phyloP scores from a whole-genome alignment of 1,140 invertebrate genomes.

The Drosophila rhopaloa region DNA sequence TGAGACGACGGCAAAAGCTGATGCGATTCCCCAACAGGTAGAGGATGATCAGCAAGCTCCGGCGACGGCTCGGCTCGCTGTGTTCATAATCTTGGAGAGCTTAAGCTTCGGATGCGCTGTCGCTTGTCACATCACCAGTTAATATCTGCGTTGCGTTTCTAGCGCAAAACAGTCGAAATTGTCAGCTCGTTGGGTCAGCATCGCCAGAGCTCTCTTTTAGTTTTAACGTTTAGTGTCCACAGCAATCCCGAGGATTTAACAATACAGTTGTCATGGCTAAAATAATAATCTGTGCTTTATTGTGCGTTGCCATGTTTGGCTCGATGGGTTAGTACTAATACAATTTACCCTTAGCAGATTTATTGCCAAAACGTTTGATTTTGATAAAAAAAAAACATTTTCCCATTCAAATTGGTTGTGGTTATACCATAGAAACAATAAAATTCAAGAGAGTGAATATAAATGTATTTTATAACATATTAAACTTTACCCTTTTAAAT shows the following conservation, averaged over 20 bases:
- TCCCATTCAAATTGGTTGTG: slow-evolving; percentile 33
- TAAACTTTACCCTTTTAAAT: no score
- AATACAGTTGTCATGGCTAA: slow-evolving; percentile 62
- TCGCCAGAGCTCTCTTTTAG: slow-evolving; percentile 52
- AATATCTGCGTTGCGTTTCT: slow-evolving; percentile 73
- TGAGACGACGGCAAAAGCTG: slow-evolving; percentile 54
- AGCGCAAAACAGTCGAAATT: slow-evolving; percentile 79
- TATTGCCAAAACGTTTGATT: slow-evolving; percentile 49
- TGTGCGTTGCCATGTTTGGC: slow-evolving; percentile 82
- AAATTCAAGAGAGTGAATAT: background rate
- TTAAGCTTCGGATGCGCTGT: slow-evolving; percentile 1
- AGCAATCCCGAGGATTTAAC: slow-evolving; percentile 39
- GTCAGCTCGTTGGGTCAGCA: slow-evolving; percentile 74
- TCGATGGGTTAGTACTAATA: slow-evolving; percentile 76
- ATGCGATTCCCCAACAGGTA: slow-evolving; percentile 40
- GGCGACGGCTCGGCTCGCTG: slow-evolving; percentile 32
- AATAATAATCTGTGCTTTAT: slow-evolving; percentile 73
- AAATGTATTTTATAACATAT: no score
- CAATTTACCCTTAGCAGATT: slow-evolving; percentile 1
- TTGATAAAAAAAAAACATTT: slow-evolving; percentile 54
- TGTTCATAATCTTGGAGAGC: slow-evolving; percentile 26
- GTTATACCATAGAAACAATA: slow-evolving; percentile 3
- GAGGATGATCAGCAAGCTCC: slow-evolving; percentile 63
- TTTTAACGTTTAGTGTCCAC: slow-evolving; percentile 33
- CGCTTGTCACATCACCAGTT: slow-evolving; percentile 53